Evolutionary conservation across 2,113 vertebrate species (phyloP).

Genomic region (Micronycteris hirsuta): DNA sequence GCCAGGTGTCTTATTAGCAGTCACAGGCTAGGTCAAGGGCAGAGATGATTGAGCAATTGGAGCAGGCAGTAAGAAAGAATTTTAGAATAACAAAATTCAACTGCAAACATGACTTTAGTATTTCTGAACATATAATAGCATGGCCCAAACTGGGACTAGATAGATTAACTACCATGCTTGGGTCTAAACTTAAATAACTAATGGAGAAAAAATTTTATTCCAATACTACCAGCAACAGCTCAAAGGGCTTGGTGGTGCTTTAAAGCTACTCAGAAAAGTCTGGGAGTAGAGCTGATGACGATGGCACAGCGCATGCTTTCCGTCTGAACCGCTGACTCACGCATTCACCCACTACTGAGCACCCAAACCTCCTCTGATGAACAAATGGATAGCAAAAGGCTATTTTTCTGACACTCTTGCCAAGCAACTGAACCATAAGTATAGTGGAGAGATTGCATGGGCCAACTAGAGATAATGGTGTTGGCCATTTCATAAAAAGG

Average conservation of each 20-base stretch:
- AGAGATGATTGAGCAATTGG: not conserved
- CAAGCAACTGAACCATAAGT: not conserved
- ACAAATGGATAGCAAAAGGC: not conserved
- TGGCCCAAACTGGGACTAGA: not conserved
- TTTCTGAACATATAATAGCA: not conserved
- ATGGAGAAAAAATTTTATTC: not conserved
- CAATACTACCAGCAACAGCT: not conserved
- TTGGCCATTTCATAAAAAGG: not conserved
- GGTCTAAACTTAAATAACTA: not conserved
- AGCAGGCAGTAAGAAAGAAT: not conserved
- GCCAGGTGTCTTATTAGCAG: conserved; percentile 52
- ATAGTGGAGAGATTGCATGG: not conserved
- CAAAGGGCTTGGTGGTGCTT: not conserved
- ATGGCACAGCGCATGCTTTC: not conserved
- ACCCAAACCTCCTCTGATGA: not conserved
- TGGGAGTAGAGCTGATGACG: not conserved
- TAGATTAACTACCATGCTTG: not conserved
- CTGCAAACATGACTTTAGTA: not conserved
- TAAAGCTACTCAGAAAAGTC: not conserved
- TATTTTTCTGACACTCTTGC: not conserved
- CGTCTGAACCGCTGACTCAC: not conserved
- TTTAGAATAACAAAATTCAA: not conserved
- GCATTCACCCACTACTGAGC: not conserved
- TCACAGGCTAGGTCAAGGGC: not conserved
- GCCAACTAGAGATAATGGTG: not conserved